A percentile compares a stretch with the other conserved stretches of the same genome.
Evolutionary conservation across 2,888 invertebrate genomes (phyloP).

Genomic region (Sinodicranocentrus sp.): DNA sequence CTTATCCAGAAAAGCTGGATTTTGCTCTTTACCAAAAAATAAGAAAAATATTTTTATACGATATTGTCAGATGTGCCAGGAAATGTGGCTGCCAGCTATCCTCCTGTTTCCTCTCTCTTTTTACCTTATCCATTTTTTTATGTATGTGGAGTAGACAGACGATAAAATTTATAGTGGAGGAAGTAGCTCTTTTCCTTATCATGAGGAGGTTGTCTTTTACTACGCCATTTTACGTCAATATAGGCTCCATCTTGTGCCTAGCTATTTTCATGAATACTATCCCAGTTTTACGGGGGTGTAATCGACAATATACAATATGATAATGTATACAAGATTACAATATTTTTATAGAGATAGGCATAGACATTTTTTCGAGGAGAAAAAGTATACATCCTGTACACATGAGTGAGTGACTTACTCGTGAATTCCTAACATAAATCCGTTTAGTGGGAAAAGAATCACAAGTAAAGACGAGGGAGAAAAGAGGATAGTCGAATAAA

Average conservation of each 20-base stretch:
- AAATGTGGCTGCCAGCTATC: slow-evolving; percentile 59
- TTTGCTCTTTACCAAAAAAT: too few species aligned
- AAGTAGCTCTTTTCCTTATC: slow-evolving; percentile 64
- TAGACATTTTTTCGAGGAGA: background rate
- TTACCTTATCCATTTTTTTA: slow-evolving; percentile 41
- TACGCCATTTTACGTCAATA: too few species aligned
- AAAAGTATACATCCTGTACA: background rate
- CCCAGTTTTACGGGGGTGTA: background rate
- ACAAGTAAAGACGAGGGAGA: slow-evolving; percentile 23
- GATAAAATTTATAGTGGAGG: slow-evolving; percentile 58
- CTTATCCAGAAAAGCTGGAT: too few species aligned
- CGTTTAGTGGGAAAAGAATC: slow-evolving; percentile 46
- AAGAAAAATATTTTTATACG: too few species aligned
- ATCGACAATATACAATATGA: background rate
- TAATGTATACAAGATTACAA: slow-evolving; percentile 1
- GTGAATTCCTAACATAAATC: slow-evolving; percentile 53
- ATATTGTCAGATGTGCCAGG: slow-evolving; percentile 39
- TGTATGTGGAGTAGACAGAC: slow-evolving; percentile 33
- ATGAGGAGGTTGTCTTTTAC: slow-evolving; percentile 50
- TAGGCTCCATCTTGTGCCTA: too few species aligned
- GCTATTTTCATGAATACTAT: too few species aligned
- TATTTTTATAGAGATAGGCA: background rate
- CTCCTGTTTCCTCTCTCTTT: slow-evolving; percentile 22
- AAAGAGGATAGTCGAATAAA: background rate
- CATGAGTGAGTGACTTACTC: slow-evolving; percentile 40